Base-by-base conservation (phyloP, 2,888 invertebrate species). In the Heteropelma amictum region DNA sequence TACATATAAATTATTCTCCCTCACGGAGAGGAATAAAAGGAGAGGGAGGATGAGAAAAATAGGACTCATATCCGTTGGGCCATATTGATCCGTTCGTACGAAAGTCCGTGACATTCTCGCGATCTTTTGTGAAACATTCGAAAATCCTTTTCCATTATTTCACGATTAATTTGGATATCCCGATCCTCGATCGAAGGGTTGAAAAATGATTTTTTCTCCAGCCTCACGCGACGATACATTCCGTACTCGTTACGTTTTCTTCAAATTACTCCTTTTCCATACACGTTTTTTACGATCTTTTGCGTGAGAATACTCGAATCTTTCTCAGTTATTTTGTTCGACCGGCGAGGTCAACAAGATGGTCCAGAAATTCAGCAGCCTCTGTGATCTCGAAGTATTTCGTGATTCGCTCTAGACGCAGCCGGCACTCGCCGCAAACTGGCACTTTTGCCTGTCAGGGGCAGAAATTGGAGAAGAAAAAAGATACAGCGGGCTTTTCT, bases 1-100 rank as follows among this genome's bases (percentile, higher is more conserved):
- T 80, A 76, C 82, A 80, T 83, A 84, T 83, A 83, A 83, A 84
- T 83, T 79, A 79, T 77, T 77, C 73, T 63, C 51, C 65, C 74
- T 68, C 75, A 77, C 76, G 71, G 23, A 68, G 58, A 63, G 58
- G 58, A 54, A 68, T 54, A 71, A 53, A 68, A 17, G 40, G 51
- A 58, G 72, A 51, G 38, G 42, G 49, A 72, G 67, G 58, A 60
- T 19, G 40, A 45, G 53, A 58, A 68, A 35, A 60, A 77, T 64
- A 65, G 61, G 45, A 72, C 33, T 53, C 38, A 54, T 51, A 58
- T 47, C 56, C 58, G 63, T 64, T 38, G 58, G 42, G 61, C 49
- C 47, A 42, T 64, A 67, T 76, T 45, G 76, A 72, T 76, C 68
- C 45, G 14, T 42, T 21, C 14, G 65, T 12, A 65, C 49, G 70